Conservation (phyloP, 2,888 invertebrate genomes). For the Drosophila pseudotalamancana region DNA sequence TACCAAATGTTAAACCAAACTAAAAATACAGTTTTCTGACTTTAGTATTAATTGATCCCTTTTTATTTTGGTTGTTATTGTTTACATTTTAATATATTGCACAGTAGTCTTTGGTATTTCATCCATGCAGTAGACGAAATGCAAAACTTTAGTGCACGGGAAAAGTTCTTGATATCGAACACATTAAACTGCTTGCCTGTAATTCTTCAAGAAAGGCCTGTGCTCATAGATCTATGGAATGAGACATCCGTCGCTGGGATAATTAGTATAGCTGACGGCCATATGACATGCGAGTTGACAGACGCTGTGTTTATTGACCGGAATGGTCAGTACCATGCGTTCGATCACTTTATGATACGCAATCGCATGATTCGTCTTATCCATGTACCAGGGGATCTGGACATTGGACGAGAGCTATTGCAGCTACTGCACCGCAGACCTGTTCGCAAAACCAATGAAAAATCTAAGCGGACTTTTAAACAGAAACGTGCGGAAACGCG, state of each 20-base stretch:
- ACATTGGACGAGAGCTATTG: conserved; percentile 63
- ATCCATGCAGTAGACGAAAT: conserved; percentile 35
- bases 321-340: conserved; percentile 77
- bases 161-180: conserved; percentile 80
- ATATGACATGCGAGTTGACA: conserved; percentile 81
- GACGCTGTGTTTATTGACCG: conserved; percentile 82
- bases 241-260: conserved; percentile 83
- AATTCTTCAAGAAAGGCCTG: conserved; percentile 74
- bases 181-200: conserved; percentile 79
- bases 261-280: conserved; percentile 79
- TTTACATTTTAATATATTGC: too few relatives aligned
- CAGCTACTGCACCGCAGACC: conserved; percentile 49
- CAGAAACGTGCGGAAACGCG: conserved; percentile 71
- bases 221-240: conserved; percentile 83
- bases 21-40: not conserved
- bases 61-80: not conserved
- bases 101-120: not conserved
- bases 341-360: conserved; percentile 82
- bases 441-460: conserved; percentile 4
- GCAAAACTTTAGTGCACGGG: conserved; percentile 73
- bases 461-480: conserved; percentile 73
- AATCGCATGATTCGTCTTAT: conserved; percentile 81
- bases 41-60: not conserved
- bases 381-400: conserved; percentile 76
- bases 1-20: not conserved